phyloP scores from a whole-genome alignment of 1,140 invertebrate species.

The Sipha flava region DNA sequence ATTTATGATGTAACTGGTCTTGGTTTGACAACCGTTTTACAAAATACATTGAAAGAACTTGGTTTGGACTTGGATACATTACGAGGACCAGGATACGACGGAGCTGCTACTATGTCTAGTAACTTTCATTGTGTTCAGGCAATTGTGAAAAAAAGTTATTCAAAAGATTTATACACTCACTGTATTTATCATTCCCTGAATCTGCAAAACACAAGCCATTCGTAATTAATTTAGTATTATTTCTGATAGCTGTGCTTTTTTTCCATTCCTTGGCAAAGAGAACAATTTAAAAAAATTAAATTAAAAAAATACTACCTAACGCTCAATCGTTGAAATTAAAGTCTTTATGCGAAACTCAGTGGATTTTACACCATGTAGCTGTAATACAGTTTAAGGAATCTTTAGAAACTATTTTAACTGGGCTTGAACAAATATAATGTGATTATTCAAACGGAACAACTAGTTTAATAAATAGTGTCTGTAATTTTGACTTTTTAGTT shows the following conservation, averaged over 20 bases:
- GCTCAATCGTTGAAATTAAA: neutral
- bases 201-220: constrained; percentile 14
- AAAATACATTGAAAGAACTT: neutral
- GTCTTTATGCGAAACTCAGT: neutral
- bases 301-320: neutral
- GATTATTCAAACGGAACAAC: neutral
- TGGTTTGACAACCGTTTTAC: neutral
- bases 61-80: neutral
- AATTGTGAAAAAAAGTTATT: neutral
- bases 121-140: constrained; percentile 37
- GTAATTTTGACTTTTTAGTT: neutral
- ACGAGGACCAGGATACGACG: constrained; percentile 40
- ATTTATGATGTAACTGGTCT: neutral
- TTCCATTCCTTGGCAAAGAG: neutral
- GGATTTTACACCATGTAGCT: neutral
- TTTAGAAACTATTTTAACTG: neutral
- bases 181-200: constrained; percentile 24
- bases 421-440: neutral
- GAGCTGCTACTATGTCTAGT: constrained; percentile 40
- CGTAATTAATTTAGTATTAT: constrained; percentile 29
- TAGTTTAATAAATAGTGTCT: neutral
- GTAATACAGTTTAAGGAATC: neutral
- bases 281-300: neutral
- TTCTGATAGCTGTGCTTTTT: neutral
- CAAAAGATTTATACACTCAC: neutral